Evolutionary conservation across 2,797 vertebrate genomes (phyloP), one percentile per base, ranked within the genome.

Genomic region (Squalus acanthias): DNA sequence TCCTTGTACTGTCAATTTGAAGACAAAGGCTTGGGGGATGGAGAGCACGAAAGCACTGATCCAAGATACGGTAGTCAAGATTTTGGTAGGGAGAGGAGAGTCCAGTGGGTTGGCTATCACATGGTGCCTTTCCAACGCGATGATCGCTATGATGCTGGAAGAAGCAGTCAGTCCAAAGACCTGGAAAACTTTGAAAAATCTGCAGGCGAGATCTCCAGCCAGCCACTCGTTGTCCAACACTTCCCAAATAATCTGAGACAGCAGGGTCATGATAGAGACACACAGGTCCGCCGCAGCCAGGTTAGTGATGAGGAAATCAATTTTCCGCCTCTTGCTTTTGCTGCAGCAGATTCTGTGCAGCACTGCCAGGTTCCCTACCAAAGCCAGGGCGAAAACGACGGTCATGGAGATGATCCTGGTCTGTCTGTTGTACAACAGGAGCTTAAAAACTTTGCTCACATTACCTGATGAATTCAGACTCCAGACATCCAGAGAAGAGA

Each of bases 41-140:
- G 98, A 97, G 53, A 98, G 97, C 13, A 98, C 96, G 96, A 98
- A 96, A 0, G 98, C 97, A 96, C 98, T 69, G 94, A 98, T 96
- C 98, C 98, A 98, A 63, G 97, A 97, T 20, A 96, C 85, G 10
- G 97, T 96, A 17, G 97, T 96, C 50, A 97, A 65, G n/a, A 60
- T 53, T 20, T 97, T 97, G 29, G 97, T 96, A 10, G 97, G 97
- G 96, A 97, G 96, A 29, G 96, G 97, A 26, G 96, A 96, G 3
- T 96, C 96, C 87, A 96, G 96, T 1, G 97, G 97, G 1, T 96
- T 82, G 79, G 96, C 96, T 82, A 97, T 96, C 0, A 97, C 93
- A 85, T 97, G 97, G 89, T 96, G 97, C 92, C 97, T 97, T 96
- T 98, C 97, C 39, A 98, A 96, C 20, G 98, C 97, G 15, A 98